phyloP scores from a whole-genome alignment of 2,113 vertebrate species.

The Oxygymnocypris stewartii region DNA sequence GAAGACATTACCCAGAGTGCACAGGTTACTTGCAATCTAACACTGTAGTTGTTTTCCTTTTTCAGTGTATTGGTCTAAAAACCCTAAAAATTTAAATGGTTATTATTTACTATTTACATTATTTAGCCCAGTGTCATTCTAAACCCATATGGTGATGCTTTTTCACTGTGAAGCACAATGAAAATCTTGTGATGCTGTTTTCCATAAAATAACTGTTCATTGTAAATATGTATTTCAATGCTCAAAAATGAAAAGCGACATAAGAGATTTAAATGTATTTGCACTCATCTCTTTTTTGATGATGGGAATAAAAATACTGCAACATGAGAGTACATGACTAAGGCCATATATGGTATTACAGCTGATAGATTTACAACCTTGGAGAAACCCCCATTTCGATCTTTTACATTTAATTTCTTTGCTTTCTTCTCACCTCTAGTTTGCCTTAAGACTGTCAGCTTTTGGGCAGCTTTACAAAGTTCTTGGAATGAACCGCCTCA shows the following conservation, averaged over 20 bases:
- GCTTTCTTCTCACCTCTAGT: slow-evolving; percentile 69
- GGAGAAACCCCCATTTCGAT: background rate
- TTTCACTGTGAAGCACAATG: background rate
- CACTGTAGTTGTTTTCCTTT: background rate
- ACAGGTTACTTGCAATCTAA: slow-evolving; percentile 71
- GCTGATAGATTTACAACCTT: background rate
- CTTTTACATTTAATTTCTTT: background rate
- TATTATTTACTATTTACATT: too few relatives aligned
- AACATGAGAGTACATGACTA: background rate
- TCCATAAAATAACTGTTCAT: background rate
- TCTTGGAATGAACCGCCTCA: slow-evolving; percentile 88
- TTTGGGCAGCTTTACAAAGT: slow-evolving; percentile 95
- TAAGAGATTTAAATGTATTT: too few relatives aligned
- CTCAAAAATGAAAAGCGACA: background rate
- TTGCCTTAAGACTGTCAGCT: slow-evolving; percentile 88
- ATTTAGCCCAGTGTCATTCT: background rate
- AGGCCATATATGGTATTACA: background rate
- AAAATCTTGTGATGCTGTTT: background rate
- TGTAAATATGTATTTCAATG: background rate
- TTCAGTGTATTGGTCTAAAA: background rate
- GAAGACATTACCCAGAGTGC: slow-evolving; percentile 97
- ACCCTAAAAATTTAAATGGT: background rate
- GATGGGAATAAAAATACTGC: background rate
- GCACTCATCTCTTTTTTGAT: background rate
- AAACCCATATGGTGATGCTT: background rate